These are phyloP conservation scores for Ctenomys sociabilis DNA, from an alignment of 2,113 vertebrate species.

Conservation along the genomic window DNA sequence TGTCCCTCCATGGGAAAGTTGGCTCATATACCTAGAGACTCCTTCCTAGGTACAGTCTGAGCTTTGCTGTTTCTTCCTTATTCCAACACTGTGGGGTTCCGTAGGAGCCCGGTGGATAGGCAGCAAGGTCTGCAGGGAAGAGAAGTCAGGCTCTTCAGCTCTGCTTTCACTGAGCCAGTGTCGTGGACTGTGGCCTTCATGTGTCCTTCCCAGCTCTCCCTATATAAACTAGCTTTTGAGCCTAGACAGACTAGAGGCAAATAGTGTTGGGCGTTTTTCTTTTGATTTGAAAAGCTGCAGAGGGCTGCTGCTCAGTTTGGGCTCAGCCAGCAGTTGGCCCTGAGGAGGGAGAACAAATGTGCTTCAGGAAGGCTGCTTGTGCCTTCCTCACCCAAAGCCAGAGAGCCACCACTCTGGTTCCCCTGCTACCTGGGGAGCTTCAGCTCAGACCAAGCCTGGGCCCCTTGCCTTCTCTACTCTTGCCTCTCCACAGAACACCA, in stretches of 20 bases:
- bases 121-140: too few relatives aligned
- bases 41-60: neutral
- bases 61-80: rapidly evolving
- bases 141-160: neutral
- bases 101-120: too few relatives aligned
- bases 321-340: neutral
- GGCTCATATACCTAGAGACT: neutral
- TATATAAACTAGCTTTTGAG: too few relatives aligned
- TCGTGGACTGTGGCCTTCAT: neutral
- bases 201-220: neutral
- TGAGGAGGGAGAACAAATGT: neutral
- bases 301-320: neutral
- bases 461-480: neutral
- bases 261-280: neutral
- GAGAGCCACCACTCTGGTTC: neutral
- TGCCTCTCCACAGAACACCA: too few relatives aligned
- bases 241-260: neutral
- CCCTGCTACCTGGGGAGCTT: neutral
- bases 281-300: neutral
- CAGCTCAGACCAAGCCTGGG: neutral
- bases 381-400: neutral
- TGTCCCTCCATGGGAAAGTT: neutral
- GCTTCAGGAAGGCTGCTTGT: neutral
- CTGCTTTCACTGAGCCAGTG: neutral
- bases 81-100: neutral